Base-by-base conservation (phyloP, 2,797 vertebrate species). In the Remorina albescens region DNA sequence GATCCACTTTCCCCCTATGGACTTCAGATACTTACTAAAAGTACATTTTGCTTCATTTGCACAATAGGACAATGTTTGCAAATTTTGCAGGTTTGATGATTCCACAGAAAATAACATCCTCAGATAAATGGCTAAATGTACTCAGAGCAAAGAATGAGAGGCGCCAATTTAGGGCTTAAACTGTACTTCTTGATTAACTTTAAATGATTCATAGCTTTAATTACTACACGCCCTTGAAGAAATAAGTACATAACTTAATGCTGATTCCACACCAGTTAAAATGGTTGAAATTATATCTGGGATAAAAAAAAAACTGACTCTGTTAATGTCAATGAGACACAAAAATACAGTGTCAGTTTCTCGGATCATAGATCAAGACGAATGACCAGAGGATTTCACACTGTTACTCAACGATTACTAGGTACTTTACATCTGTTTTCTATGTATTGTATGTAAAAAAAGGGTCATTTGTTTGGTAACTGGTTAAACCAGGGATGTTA, bases 21-120 rank as follows among this genome's bases (percentile, higher is more conserved):
- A 94, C 90, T 91, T 87, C 86, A 90, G 83, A 89, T 82, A 90
- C 87, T 89, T 80, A 81, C 81, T 82, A 88, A 91, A 91, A 94
- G 88, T 90, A 89, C 69, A 92, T 92, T 92, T 85, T 67, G 83
- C 84, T 72, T 89, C 80, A 87, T 90, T 79, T 75, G 80, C 81
- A 89, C 88, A 91, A 85, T 82, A 75, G 80, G 84, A 78, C 89
- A 88, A 84, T 58, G 66, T 92, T 91, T 89, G 83, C 81, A 91
- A 82, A 89, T 87, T 75, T 46, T 44, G 61, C 5, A 8, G 56
- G 69, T 83, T 77, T 60, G 74, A 84, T 74, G 81, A 87, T 81
- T 83, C 77, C 77, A 86, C 58, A 81, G 71, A 81, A 85, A 82
- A 80, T 26, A 81, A 68, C 82, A 72, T 82, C 81, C 77, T 87